These are phyloP conservation scores for Clarias platycephalus DNA, from an alignment of 2,797 vertebrate genomes.

Conservation along the genomic window DNA sequence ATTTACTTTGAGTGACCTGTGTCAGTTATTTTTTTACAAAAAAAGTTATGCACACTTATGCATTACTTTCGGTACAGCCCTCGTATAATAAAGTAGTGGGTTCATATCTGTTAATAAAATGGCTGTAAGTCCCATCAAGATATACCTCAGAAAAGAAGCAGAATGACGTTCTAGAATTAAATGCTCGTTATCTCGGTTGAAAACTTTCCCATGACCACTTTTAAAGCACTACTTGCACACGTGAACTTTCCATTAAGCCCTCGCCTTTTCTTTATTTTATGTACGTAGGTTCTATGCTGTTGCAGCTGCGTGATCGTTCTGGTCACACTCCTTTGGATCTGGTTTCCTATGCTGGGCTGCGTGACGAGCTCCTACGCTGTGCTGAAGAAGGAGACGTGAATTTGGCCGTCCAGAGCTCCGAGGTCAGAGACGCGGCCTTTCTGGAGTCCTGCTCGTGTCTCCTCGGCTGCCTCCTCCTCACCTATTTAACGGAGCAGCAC, in stretches of 20 bases:
- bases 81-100: too few relatives aligned
- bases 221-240: neutral
- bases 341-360: constrained; percentile 66
- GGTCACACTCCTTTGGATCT: constrained; percentile 81
- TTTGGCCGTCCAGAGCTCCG: neutral
- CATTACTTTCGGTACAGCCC: too few relatives aligned
- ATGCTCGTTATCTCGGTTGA: neutral
- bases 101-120: neutral
- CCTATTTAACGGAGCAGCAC: constrained; percentile 67
- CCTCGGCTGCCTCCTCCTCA: constrained; percentile 69
- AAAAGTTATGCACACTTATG: too few relatives aligned
- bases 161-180: neutral
- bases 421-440: constrained; percentile 65
- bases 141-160: neutral
- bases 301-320: constrained; percentile 73
- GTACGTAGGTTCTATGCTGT: constrained; percentile 80
- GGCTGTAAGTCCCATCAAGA: too few relatives aligned
- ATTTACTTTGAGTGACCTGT: too few relatives aligned
- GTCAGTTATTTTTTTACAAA: too few relatives aligned
- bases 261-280: constrained; percentile 50
- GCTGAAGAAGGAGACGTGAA: constrained; percentile 67
- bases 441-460: constrained; percentile 72
- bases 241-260: neutral
- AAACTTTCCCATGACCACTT: neutral
- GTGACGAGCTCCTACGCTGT: constrained; percentile 77